phyloP scores from a whole-genome alignment of 1,140 invertebrate species.

The Gryon sp. region DNA sequence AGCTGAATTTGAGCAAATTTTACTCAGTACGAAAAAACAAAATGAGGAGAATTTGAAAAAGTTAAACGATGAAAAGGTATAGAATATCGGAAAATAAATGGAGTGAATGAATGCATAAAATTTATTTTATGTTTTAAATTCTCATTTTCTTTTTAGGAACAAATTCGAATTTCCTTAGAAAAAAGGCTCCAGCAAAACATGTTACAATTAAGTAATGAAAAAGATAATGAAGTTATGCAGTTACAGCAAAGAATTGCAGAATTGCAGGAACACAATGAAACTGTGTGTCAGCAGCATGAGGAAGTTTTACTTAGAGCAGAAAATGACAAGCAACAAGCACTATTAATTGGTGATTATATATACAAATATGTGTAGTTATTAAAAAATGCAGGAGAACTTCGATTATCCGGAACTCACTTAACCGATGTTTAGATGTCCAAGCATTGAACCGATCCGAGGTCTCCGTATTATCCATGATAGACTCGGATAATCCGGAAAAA shows the following conservation, averaged over 20 bases:
- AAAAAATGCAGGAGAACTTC: no score
- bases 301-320: slow-evolving; percentile 90
- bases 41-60: slow-evolving; percentile 87
- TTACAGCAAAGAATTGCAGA: slow-evolving; percentile 86
- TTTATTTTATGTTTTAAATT: neutral
- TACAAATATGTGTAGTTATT: no score
- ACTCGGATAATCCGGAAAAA: no score
- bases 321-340: slow-evolving; percentile 93
- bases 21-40: slow-evolving; percentile 85
- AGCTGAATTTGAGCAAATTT: slow-evolving; percentile 87
- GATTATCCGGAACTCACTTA: no score
- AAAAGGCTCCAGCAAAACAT: slow-evolving; percentile 87
- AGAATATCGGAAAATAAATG: neutral
- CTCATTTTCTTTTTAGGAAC: slow-evolving; percentile 79
- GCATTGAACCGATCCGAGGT: no score
- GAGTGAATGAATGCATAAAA: no score
- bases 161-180: slow-evolving; percentile 85
- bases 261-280: slow-evolving; percentile 87
- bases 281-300: slow-evolving; percentile 89
- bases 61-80: slow-evolving; percentile 87
- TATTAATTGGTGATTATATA: slow-evolving; percentile 84
- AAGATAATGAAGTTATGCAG: slow-evolving; percentile 86
- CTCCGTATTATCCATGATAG: no score
- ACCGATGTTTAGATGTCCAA: no score
- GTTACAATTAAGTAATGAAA: slow-evolving; percentile 85